phyloP scores from a whole-genome alignment of 2,797 vertebrate species.

The Schizothorax lantsangensis region DNA sequence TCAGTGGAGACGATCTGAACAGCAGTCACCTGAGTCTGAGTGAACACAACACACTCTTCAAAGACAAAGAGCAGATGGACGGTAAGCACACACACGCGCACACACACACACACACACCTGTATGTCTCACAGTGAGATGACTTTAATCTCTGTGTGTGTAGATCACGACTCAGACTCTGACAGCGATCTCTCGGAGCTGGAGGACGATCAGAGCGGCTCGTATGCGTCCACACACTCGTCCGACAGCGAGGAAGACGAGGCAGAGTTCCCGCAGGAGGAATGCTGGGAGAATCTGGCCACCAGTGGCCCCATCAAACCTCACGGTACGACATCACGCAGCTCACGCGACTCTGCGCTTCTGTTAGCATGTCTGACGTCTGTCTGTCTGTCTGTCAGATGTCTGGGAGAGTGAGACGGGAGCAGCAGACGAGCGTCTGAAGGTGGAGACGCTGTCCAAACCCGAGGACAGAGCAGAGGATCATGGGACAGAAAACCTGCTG shows the following conservation, averaged over 20 bases:
- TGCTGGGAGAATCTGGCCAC: constrained; percentile 89
- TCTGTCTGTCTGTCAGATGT: constrained; percentile 1
- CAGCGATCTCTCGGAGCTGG: constrained; percentile 89
- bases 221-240: constrained; percentile 93
- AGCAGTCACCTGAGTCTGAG: constrained; percentile 82
- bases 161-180: constrained; percentile 91
- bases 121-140: constrained; percentile 12
- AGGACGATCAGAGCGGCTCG: constrained; percentile 92
- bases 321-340: neutral
- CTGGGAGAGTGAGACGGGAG: constrained; percentile 68
- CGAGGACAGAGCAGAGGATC: constrained; percentile 71
- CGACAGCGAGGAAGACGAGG: constrained; percentile 90
- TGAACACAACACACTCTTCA: constrained; percentile 82
- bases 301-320: constrained; percentile 75
- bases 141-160: constrained; percentile 60
- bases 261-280: constrained; percentile 79
- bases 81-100: constrained; percentile 72
- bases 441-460: constrained; percentile 64
- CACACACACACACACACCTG: constrained; percentile 33
- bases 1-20: constrained; percentile 87
- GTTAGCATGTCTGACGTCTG: constrained; percentile 61
- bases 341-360: neutral
- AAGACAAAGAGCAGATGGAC: constrained; percentile 78
- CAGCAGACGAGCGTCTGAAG: constrained; percentile 65
- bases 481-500: constrained; percentile 68